Percentiles rank a stretch among this genome's conserved stretches.
Evolutionary conservation across 2,888 invertebrate species (phyloP).

Genomic region (Muscina levida): DNA sequence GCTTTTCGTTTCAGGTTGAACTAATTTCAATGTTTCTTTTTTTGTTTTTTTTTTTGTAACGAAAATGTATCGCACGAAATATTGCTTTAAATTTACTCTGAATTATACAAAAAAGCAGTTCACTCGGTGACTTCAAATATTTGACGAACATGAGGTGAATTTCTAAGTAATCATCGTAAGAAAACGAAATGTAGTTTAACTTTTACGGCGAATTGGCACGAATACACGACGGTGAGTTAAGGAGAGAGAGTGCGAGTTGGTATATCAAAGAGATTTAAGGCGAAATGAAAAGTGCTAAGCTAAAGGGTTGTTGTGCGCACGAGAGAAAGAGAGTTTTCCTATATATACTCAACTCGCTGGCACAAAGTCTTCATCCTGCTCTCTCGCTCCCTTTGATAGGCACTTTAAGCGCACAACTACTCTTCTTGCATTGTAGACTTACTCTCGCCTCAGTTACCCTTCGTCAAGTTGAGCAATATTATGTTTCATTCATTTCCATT

Average conservation of each 20-base stretch:
- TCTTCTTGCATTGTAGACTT: background rate
- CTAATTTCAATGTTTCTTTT: constrained; percentile 50
- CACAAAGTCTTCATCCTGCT: background rate
- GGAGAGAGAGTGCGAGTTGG: constrained; percentile 23
- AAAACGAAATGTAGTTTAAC: constrained; percentile 18
- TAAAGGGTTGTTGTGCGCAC: constrained; percentile 21
- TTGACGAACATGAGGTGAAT: constrained; percentile 55
- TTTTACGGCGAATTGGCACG: constrained; percentile 43
- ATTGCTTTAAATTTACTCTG: constrained; percentile 48
- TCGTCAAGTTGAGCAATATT: constrained; percentile 61
- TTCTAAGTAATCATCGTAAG: constrained; percentile 30
- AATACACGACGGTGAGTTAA: too few species aligned
- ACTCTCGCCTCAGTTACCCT: constrained; percentile 7
- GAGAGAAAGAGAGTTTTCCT: background rate
- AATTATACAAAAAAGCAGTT: background rate
- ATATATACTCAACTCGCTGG: background rate
- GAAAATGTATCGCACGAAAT: constrained; percentile 23
- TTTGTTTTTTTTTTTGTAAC: background rate
- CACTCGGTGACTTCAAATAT: background rate
- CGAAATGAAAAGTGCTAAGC: background rate
- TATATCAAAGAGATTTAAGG: background rate
- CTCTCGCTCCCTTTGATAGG: background rate
- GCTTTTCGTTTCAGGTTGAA: constrained; percentile 54
- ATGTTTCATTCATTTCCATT: background rate
- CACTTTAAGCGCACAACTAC: too few species aligned